These are phyloP conservation scores for Melospiza melodia DNA, from an alignment of 2,113 vertebrate genomes.

Conservation along the genomic window DNA sequence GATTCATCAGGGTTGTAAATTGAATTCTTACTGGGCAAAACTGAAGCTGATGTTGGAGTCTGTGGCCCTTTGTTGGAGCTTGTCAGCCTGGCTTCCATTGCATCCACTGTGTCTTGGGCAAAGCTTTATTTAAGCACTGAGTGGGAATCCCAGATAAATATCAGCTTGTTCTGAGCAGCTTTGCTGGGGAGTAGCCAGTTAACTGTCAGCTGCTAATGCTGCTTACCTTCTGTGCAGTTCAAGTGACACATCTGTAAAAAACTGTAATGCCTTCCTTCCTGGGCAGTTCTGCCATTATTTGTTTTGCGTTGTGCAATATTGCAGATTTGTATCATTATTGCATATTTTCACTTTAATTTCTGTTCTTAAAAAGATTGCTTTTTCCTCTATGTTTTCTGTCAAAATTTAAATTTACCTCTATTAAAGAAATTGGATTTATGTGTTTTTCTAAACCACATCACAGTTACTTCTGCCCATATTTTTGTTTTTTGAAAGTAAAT, in stretches of 20 bases:
- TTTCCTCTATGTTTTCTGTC: background rate
- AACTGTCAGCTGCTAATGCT: background rate
- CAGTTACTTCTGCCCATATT: background rate
- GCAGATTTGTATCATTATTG: background rate
- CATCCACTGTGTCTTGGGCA: background rate
- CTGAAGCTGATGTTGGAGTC: background rate
- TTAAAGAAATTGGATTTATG: background rate
- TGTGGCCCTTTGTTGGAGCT: background rate
- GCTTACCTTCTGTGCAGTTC: background rate
- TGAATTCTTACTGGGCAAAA: background rate
- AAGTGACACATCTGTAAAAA: constrained; percentile 9
- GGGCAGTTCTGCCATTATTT: background rate
- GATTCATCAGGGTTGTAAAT: background rate
- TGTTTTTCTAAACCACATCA: background rate
- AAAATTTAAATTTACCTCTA: background rate
- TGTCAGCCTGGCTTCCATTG: background rate
- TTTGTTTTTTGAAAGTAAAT: background rate
- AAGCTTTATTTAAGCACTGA: background rate
- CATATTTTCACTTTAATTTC: background rate
- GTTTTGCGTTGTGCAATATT: background rate
- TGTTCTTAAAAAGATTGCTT: background rate
- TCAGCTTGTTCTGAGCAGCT: constrained; percentile 33
- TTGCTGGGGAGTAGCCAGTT: background rate
- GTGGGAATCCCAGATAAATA: constrained; percentile 22
- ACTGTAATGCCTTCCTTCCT: background rate